These are phyloP conservation scores for Caenorhabditis angaria DNA, from an alignment of 2,888 invertebrate species.

Conservation along the genomic window DNA sequence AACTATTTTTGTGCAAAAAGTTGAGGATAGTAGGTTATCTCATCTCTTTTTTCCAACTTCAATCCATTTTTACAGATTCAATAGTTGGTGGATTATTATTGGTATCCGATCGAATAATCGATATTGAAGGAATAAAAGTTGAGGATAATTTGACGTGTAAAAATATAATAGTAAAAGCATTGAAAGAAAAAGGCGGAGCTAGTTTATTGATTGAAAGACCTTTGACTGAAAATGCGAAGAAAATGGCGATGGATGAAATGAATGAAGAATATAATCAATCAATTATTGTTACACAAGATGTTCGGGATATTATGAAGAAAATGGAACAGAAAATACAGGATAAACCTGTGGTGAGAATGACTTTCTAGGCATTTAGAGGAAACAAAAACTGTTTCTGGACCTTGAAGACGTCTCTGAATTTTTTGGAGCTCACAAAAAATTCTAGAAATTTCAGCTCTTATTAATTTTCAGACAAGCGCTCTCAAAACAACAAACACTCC, in stretches of 20 bases:
- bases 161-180: constrained; percentile 16
- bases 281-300: constrained; percentile 30
- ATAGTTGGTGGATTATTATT: constrained; percentile 25
- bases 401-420: no score
- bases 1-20: constrained; percentile 9
- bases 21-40: constrained; percentile 7
- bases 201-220: constrained; percentile 26
- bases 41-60: neutral
- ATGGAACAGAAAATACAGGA: constrained; percentile 22
- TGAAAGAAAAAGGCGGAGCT: constrained; percentile 19
- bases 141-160: constrained; percentile 23
- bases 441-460: neutral
- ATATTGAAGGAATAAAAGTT: constrained; percentile 30
- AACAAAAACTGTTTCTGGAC: no score
- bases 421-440: neutral
- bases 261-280: constrained; percentile 34
- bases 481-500: neutral
- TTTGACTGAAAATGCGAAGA: constrained; percentile 23
- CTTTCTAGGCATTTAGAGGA: no score
- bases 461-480: neutral
- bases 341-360: no score
- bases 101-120: constrained; percentile 30
- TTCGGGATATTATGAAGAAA: constrained; percentile 28
- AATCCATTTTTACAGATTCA: constrained; percentile 18
- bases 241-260: constrained; percentile 34